These are phyloP conservation scores for Alligator mississippiensis DNA, from an alignment of 2,113 vertebrate species.

Conservation along the genomic window DNA sequence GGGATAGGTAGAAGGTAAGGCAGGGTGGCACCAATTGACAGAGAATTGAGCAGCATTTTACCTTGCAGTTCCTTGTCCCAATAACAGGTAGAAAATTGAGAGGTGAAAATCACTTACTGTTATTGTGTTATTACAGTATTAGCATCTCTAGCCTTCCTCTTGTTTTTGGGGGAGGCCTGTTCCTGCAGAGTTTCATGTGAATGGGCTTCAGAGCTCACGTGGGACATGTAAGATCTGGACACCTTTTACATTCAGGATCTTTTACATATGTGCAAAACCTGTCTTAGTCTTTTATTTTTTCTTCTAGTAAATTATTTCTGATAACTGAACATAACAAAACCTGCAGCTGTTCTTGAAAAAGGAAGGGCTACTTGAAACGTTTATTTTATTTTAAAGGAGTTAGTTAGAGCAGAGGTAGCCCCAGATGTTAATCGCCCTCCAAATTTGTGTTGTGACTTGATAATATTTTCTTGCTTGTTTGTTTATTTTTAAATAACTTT, in stretches of 20 bases:
- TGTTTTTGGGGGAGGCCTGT: background rate
- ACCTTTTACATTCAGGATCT: background rate
- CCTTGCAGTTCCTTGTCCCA: background rate
- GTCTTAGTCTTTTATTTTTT: background rate
- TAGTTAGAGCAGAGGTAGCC: background rate
- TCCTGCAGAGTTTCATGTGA: accelerated
- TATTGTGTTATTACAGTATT: background rate
- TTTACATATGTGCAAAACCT: background rate
- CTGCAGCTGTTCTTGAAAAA: background rate
- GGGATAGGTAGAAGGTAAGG: too few relatives aligned
- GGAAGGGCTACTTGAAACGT: background rate
- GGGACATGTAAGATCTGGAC: background rate
- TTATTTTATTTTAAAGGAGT: background rate
- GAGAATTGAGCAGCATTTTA: background rate
- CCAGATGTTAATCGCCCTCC: background rate
- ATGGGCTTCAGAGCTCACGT: background rate
- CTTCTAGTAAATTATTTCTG: background rate
- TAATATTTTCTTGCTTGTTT: background rate
- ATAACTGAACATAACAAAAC: background rate
- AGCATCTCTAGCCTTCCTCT: background rate
- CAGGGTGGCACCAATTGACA: background rate
- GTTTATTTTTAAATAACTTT: background rate
- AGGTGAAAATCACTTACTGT: background rate
- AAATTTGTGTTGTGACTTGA: background rate
- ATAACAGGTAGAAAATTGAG: background rate